These are phyloP conservation scores for Drosophila limbata DNA, from an alignment of 2,888 invertebrate genomes.

Conservation along the genomic window DNA sequence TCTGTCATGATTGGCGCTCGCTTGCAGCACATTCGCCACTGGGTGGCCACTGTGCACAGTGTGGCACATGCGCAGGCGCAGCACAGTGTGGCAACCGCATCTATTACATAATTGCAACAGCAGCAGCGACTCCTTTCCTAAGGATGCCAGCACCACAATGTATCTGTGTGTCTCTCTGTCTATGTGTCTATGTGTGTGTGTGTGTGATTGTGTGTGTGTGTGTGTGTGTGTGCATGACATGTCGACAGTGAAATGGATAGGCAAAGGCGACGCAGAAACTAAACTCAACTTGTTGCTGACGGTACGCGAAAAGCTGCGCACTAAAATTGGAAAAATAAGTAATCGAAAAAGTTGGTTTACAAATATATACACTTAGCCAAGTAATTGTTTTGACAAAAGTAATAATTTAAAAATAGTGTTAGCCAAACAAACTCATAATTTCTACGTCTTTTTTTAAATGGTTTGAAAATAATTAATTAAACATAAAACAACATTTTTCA, in stretches of 20 bases:
- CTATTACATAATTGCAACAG: constrained; percentile 64
- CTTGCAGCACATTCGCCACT: constrained; percentile 55
- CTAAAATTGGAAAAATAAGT: not conserved
- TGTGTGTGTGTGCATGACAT: constrained; percentile 10
- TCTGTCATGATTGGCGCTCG: constrained; percentile 66
- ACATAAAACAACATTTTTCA: too few relatives aligned
- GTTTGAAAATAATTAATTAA: too few relatives aligned
- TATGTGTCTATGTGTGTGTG: constrained; percentile 5
- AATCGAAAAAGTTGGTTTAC: not conserved
- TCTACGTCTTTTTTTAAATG: too few relatives aligned
- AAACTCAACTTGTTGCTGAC: constrained; percentile 83
- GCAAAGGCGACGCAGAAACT: constrained; percentile 64
- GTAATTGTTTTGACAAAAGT: too few relatives aligned
- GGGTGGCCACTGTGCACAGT: constrained; percentile 33
- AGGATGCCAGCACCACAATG: constrained; percentile 28
- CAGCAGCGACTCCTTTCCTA: constrained; percentile 12
- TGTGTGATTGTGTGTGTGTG: constrained; percentile 3
- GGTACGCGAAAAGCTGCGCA: constrained; percentile 44
- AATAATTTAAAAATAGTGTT: too few relatives aligned
- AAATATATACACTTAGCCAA: not conserved
- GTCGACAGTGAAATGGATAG: constrained; percentile 19
- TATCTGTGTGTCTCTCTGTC: constrained; percentile 2
- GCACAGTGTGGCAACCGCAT: constrained; percentile 33
- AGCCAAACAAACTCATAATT: too few relatives aligned
- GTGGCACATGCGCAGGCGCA: constrained; percentile 71